These are phyloP conservation scores for Craniophora ligustri DNA, from an alignment of 2,888 invertebrate genomes.

Conservation along the genomic window DNA sequence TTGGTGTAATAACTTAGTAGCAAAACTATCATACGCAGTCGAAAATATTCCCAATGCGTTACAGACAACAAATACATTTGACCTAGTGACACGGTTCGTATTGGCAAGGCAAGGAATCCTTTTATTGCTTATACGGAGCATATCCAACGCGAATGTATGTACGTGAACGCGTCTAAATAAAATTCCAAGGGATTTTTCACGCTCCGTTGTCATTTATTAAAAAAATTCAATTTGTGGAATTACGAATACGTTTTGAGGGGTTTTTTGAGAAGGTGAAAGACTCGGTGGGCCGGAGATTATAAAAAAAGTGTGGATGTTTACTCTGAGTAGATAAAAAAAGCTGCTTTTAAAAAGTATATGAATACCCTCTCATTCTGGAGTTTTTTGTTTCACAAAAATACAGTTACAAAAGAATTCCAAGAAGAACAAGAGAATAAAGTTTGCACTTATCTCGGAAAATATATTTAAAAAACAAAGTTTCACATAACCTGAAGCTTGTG, in stretches of 20 bases:
- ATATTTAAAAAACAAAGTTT: conserved; percentile 47
- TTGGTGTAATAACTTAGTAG: conserved; percentile 25
- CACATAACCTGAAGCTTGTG: conserved; percentile 42
- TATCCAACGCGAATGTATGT: conserved; percentile 41
- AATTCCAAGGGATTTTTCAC: conserved; percentile 40
- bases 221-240: conserved; percentile 40
- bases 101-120: conserved; percentile 60
- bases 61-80: conserved; percentile 59
- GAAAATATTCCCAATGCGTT: conserved; percentile 44
- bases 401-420: conserved; percentile 3
- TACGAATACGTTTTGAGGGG: conserved; percentile 18
- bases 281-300: background rate
- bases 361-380: conserved; percentile 5
- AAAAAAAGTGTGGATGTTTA: background rate
- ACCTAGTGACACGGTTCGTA: conserved; percentile 66
- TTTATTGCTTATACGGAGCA: conserved; percentile 61
- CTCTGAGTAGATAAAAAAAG: background rate
- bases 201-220: conserved; percentile 35
- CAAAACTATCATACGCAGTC: conserved; percentile 13
- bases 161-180: conserved; percentile 48
- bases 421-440: conserved; percentile 23
- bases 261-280: conserved; percentile 7
- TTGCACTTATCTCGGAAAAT: conserved; percentile 28
- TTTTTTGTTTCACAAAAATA: conserved; percentile 2
- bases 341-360: background rate